A percentile compares a stretch with the other conserved stretches of the same genome.
Evolutionary conservation across 2,797 vertebrate genomes (phyloP).

Genomic region (Bucorvus abyssinicus): DNA sequence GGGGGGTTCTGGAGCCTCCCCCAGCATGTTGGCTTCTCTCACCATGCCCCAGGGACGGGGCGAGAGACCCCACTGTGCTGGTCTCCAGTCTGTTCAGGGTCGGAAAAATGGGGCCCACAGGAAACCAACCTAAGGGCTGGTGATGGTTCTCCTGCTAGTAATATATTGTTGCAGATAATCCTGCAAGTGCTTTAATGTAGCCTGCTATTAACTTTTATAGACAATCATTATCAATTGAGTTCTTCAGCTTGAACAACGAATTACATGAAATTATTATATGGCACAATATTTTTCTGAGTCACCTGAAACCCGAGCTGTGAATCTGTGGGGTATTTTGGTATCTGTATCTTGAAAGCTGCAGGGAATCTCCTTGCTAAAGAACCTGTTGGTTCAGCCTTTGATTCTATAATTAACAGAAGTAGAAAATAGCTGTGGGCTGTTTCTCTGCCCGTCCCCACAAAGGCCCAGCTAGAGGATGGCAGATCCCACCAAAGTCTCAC

Average conservation of each 20-base stretch:
- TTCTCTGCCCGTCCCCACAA: background rate
- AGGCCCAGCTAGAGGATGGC: background rate
- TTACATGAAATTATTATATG: background rate
- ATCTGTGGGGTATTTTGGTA: conserved; percentile 40
- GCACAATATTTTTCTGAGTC: conserved; percentile 16
- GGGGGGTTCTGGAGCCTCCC: background rate
- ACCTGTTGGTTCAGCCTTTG: conserved; percentile 52
- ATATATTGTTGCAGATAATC: background rate
- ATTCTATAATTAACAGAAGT: conserved; percentile 15
- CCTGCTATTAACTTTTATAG: conserved; percentile 44
- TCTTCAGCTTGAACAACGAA: conserved; percentile 9
- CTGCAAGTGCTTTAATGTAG: background rate
- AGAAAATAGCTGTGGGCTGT: conserved; percentile 12
- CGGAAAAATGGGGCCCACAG: background rate
- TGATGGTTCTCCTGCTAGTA: background rate
- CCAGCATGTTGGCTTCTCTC: fast-evolving
- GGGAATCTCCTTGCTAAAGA: conserved; percentile 35
- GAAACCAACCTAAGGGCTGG: background rate
- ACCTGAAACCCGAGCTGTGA: background rate
- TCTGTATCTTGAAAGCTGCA: conserved; percentile 12
- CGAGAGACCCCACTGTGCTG: background rate
- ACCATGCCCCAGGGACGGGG: fast-evolving
- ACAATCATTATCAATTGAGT: conserved; percentile 25
- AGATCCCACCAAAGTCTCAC: background rate
- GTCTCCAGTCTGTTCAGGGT: background rate